Percentiles rank a stretch among this genome's conserved stretches.
Evolutionary conservation across 2,797 vertebrate genomes (phyloP).

Genomic region (Lateolabrax maculatus): DNA sequence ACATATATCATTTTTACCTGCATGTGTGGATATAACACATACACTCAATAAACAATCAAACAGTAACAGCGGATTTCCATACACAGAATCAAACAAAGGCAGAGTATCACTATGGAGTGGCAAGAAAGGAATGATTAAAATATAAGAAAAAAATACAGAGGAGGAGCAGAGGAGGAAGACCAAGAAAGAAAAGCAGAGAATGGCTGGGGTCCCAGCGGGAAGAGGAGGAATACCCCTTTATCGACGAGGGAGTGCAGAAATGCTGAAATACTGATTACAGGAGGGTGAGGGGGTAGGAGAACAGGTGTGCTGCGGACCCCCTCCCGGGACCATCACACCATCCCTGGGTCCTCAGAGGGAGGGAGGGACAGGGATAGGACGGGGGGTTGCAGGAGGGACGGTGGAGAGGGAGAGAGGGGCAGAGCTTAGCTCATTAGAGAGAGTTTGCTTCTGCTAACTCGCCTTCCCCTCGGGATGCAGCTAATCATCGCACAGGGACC

Average conservation of each 20-base stretch:
- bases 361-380: constrained; percentile 15
- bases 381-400: constrained; percentile 37
- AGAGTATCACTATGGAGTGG: background rate
- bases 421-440: constrained; percentile 87
- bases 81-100: constrained; percentile 12
- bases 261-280: constrained; percentile 76
- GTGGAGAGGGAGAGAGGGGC: constrained; percentile 56
- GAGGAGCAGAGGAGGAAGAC: constrained; percentile 1
- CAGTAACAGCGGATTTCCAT: background rate
- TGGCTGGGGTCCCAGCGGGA: constrained; percentile 54
- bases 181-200: constrained; percentile 45
- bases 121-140: background rate
- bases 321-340: constrained; percentile 75
- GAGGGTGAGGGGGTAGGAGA: constrained; percentile 55
- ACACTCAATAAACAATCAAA: background rate
- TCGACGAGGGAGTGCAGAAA: constrained; percentile 75
- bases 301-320: constrained; percentile 81
- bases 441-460: constrained; percentile 86
- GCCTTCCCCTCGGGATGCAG: constrained; percentile 71
- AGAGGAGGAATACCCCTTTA: constrained; percentile 45
- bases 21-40: background rate
- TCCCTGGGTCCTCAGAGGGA: constrained; percentile 72
- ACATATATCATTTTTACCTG: constrained; percentile 8
- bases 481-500: constrained; percentile 83
- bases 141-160: background rate